Evolutionary conservation across 2,113 vertebrate genomes (phyloP), one percentile per base, ranked within the genome.

Genomic region (Taurulus bubalis): DNA sequence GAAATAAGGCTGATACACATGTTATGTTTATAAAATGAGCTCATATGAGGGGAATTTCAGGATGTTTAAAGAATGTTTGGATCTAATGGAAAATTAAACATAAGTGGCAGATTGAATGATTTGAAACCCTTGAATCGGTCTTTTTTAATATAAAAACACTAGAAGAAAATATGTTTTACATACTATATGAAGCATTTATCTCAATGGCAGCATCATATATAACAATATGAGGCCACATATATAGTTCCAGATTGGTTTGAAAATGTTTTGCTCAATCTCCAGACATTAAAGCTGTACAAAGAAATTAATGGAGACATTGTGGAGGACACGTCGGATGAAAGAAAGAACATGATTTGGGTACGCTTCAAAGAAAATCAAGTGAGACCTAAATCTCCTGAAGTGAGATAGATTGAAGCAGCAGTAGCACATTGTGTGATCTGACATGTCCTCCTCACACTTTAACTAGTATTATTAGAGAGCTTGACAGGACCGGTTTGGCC

Each of bases 341-440:
- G 71, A 82, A 85, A 66, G 40, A 75, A 65, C 56, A 53, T 10
- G 69, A 90, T 58, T 75, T 56, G 28, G 49, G 40, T 70, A 26
- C 0, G 3, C 73, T 78, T 87, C 76, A 80, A 77, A 88, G 70
- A 86, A 77, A 72, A 89, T 90, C 8, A 82, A 83, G 70, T 40
- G 36, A 80, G 74, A 77, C 71, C 40, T 79, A 81, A 76, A 85
- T 83, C 77, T 77, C 58, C 59, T 56, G 71, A 83, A 87, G 84
- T 82, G 70, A 89, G 79, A 82, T 78, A 32, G 73, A 79, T 81
- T 38, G 85, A 71, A 71, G 82, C 76, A 81, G 77, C 73, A 67
- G 69, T 45, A 81, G 76, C 71, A 51, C 77, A 71, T 30, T 82
- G 91, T 90, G 86, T 75, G 80, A 90, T 87, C 87, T 86, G 89